Percentiles rank a stretch among this genome's conserved stretches.
phyloP scores from a whole-genome alignment of 1,140 invertebrate species.

The Atta texana region DNA sequence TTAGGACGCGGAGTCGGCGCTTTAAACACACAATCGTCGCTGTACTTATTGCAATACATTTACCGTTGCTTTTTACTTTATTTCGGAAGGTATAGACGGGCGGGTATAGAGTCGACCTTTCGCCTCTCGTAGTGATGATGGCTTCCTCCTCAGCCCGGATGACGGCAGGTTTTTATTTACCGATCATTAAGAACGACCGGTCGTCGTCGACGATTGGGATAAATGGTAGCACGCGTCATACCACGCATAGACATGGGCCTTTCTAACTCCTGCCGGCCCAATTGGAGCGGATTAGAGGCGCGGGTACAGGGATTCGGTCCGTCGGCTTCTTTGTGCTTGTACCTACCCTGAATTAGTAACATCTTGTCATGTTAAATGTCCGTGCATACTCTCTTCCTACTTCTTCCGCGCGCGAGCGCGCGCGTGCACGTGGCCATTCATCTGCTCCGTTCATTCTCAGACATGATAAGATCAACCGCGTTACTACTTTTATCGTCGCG shows the following conservation, averaged over 20 bases:
- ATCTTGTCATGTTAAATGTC: conserved; percentile 84
- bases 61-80: not conserved
- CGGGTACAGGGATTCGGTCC: conserved; percentile 82
- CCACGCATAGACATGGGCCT: conserved; percentile 76
- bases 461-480: conserved; percentile 41
- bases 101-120: conserved; percentile 67
- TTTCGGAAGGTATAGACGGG: conserved; percentile 67
- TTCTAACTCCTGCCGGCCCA: conserved; percentile 80
- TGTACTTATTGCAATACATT: not conserved
- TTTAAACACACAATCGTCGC: not conserved
- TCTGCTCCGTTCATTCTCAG: conserved; percentile 46
- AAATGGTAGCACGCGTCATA: conserved; percentile 86
- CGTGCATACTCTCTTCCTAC: conserved; percentile 74
- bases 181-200: conserved; percentile 82
- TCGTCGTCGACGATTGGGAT: conserved; percentile 83
- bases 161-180: conserved; percentile 83
- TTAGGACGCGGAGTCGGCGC: not conserved
- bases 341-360: conserved; percentile 84
- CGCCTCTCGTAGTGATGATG: conserved; percentile 46
- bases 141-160: conserved; percentile 81
- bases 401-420: conserved; percentile 77
- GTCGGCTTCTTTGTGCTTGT: conserved; percentile 83
- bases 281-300: conserved; percentile 84
- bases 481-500: conserved; percentile 57
- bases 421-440: conserved; percentile 65